Evolutionary conservation across 1,140 invertebrate species (phyloP), one percentile per base, ranked within the genome.

Genomic region (Xylocopa sonorina): DNA sequence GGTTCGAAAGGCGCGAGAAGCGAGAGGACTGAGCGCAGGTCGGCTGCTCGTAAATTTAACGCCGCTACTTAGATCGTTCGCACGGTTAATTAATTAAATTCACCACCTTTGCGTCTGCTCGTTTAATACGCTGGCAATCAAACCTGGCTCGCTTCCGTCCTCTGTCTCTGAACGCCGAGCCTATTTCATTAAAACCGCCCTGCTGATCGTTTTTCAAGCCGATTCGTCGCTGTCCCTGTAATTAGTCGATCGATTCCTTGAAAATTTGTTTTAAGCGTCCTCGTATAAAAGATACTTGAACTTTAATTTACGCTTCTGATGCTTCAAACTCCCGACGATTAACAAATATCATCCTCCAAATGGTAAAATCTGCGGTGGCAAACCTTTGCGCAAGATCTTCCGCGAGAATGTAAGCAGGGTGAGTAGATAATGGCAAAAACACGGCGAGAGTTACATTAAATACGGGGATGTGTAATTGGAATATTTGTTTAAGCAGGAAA

Each of bases 21-120:
- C 6, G 43, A 29, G 46, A 46, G 34, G 34, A 53, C 48, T 14
- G 50, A 51, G 32, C 60, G 62, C 64, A 57, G 76, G 60, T 57
- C 53, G 16, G 72, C 32, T 51, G 29, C 50, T 82, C 66, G 27
- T 57, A 81, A 79, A 82, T 79, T 71, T 58, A 32, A n/a, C 21
- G 14, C 21, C 5, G 29, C 67, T 74, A 74, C 32, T 85, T 57
- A 64, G 71, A 58, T 78, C 74, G 58, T 51, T 50, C 58, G 55
- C 55, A 53, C 43, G 32, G 69, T 41, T 86, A 86, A 86, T 86
- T 86, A 85, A 86, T 86, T 82, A 83, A 86, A 84, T 77, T 83
- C 55, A 32, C 21, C 32, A 51, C 43, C 41, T 78, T 77, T 50
- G 32, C 55, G 46, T 24, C 24, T 32, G 48, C 46, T 60, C n/a